phyloP scores from a whole-genome alignment of 2,888 invertebrate genomes.

The Dromius quadrimaculatus region DNA sequence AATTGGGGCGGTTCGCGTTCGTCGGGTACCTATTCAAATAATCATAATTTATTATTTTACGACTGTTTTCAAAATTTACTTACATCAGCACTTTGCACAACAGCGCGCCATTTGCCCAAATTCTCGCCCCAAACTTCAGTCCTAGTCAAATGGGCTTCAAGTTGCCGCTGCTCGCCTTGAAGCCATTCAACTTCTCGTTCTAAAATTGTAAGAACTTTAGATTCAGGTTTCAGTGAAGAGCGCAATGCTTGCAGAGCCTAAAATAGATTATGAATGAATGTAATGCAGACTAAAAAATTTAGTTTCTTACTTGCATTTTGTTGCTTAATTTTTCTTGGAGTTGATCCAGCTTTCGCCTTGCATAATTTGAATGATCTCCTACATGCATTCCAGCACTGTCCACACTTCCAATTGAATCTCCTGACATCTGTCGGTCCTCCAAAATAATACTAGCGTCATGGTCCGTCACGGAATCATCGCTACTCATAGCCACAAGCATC shows the following conservation, averaged over 20 bases:
- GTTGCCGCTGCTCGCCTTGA: conserved; percentile 81
- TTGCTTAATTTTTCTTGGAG: conserved; percentile 87
- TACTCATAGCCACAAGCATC: conserved; percentile 76
- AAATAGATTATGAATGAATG: conserved; percentile 25
- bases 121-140: conserved; percentile 94
- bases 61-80: conserved; percentile 18
- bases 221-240: conserved; percentile 86
- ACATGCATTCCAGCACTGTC: conserved; percentile 72
- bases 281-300: not conserved
- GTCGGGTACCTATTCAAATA: conserved; percentile 62
- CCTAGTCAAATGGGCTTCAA: conserved; percentile 86
- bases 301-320: conserved; percentile 74
- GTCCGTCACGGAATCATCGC: conserved; percentile 68
- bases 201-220: conserved; percentile 81
- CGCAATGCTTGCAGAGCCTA: conserved; percentile 85
- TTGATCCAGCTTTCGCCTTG: conserved; percentile 84
- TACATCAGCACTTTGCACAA: conserved; percentile 86
- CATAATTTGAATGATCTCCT: conserved; percentile 86
- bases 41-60: conserved; percentile 10
- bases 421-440: conserved; percentile 71
- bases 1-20: conserved; percentile 75
- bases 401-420: conserved; percentile 70
- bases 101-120: conserved; percentile 88
- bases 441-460: conserved; percentile 67
- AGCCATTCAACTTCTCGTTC: conserved; percentile 88